phyloP scores from a whole-genome alignment of 2,113 vertebrate genomes.

The Tenebrosternarchus preto region DNA sequence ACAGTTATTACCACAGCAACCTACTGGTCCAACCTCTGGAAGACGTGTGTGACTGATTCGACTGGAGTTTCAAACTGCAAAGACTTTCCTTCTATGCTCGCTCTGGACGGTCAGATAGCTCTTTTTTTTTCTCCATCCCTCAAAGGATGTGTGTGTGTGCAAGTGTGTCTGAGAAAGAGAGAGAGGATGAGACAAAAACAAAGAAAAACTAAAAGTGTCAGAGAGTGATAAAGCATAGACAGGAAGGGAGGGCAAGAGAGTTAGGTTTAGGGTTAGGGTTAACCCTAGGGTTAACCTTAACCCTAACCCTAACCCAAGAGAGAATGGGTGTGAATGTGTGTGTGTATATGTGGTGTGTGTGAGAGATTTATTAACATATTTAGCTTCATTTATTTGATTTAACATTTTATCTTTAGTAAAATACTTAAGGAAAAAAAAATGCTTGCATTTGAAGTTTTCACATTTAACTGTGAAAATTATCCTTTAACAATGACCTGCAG shows the following conservation, averaged over 20 bases:
- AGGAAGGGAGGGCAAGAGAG: no score
- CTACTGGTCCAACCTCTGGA: constrained; percentile 93
- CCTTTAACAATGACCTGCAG: not conserved
- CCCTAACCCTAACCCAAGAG: no score
- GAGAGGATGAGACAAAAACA: no score
- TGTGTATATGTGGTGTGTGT: not conserved
- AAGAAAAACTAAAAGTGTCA: no score
- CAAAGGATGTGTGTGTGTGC: no score
- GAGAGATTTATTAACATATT: not conserved
- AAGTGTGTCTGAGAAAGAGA: not conserved
- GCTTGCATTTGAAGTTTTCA: not conserved
- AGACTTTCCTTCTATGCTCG: constrained; percentile 93
- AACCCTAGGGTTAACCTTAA: no score
- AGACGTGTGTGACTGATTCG: constrained; percentile 92
- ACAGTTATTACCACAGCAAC: constrained; percentile 94
- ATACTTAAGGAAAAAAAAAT: no score
- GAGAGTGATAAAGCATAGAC: no score
- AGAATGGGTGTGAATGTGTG: not conserved
- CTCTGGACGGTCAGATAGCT: constrained; percentile 85
- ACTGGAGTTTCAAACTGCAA: constrained; percentile 94
- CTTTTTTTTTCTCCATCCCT: constrained; percentile 24
- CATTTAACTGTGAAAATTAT: not conserved
- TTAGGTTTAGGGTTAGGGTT: no score
- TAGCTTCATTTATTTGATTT: no score
- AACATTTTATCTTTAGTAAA: no score